A percentile compares a stretch with the other conserved stretches of the same genome.
These are phyloP conservation scores for Drosophila demipolita DNA, from an alignment of 2,888 invertebrate genomes.

Conservation along the genomic window DNA sequence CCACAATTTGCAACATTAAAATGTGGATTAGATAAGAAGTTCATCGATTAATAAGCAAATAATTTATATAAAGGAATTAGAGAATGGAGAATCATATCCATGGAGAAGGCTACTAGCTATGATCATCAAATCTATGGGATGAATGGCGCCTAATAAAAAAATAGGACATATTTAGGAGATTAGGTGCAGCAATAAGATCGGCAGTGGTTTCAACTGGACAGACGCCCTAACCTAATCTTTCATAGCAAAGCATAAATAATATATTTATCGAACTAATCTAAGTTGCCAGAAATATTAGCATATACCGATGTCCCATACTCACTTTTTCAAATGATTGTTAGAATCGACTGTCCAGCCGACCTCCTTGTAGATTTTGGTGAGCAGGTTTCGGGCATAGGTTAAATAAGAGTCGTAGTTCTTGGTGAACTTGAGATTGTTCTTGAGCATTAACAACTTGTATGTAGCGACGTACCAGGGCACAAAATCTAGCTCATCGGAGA, in stretches of 20 bases:
- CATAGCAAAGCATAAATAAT: no score
- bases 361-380: slow-evolving; percentile 87
- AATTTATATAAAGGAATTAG: neutral
- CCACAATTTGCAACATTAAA: no score
- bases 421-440: slow-evolving; percentile 86
- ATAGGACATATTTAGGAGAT: no score
- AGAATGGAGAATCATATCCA: neutral
- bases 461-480: slow-evolving; percentile 91
- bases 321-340: slow-evolving; percentile 83
- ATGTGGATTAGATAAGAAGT: no score
- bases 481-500: slow-evolving; percentile 88
- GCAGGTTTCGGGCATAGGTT: slow-evolving; percentile 87
- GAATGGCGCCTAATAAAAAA: no score
- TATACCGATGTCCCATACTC: slow-evolving; percentile 6
- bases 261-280: neutral
- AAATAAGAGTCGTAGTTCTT: slow-evolving; percentile 86
- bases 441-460: slow-evolving; percentile 85
- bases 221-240: no score
- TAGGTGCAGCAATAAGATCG: no score
- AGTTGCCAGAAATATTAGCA: no score
- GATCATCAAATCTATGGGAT: no score
- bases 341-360: slow-evolving; percentile 88
- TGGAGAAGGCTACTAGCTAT: no score
- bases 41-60: neutral
- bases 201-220: no score